phyloP scores from a whole-genome alignment of 30 jellyfish, hydroid and myxozoan genomes.

The Phacellophora camtschatica region DNA sequence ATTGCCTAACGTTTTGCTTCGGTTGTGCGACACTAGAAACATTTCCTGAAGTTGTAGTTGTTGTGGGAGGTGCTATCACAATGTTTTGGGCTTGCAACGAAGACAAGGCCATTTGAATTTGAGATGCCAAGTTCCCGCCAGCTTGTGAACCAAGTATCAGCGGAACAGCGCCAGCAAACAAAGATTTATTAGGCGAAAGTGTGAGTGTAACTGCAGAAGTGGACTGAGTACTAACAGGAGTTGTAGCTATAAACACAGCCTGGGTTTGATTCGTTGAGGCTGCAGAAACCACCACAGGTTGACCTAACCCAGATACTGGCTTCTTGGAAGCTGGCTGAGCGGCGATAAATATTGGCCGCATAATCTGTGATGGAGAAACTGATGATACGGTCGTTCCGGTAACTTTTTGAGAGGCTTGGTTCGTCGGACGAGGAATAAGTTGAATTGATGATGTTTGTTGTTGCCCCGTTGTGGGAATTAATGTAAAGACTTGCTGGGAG shows the following conservation, averaged over 20 bases:
- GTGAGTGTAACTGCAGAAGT: conserved; percentile 26
- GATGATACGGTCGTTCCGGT: not conserved
- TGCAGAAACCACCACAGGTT: not conserved
- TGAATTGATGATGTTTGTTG: conserved; percentile 11
- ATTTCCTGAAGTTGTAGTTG: not conserved
- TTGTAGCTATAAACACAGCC: conserved; percentile 27
- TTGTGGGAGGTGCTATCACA: not conserved
- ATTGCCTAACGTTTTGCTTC: no score
- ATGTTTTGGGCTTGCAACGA: conserved; percentile 34
- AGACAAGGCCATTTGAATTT: conserved; percentile 21
- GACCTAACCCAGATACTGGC: not conserved
- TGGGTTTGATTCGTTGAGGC: not conserved
- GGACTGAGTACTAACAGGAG: not conserved
- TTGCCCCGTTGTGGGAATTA: conserved; percentile 52
- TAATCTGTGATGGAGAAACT: not conserved
- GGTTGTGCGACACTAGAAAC: not conserved
- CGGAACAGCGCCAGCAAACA: conserved; percentile 51
- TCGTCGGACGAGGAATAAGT: conserved; percentile 14
- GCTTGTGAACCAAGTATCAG: conserved; percentile 37
- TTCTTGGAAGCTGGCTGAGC: conserved; percentile 31
- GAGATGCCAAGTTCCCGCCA: not conserved
- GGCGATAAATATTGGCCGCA: conserved; percentile 56
- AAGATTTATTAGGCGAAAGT: conserved; percentile 15
- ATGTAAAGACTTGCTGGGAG: conserved; percentile 41
- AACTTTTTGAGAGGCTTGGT: not conserved